Conservation (phyloP, 1,140 invertebrate genomes). For the Prorops nasuta region DNA sequence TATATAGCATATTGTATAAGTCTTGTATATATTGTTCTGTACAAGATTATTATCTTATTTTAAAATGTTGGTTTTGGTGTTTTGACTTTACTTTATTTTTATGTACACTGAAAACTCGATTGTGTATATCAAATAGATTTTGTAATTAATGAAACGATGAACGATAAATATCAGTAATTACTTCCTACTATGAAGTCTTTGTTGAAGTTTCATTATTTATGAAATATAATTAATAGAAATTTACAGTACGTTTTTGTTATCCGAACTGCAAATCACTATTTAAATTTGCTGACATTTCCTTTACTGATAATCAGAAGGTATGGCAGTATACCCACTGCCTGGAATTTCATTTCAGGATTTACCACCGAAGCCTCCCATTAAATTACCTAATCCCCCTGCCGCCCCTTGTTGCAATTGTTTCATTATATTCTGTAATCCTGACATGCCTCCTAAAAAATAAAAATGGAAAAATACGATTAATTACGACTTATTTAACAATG, state of each 20-base stretch:
- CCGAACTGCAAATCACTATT: neutral
- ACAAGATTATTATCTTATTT: too few relatives aligned
- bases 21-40: too few relatives aligned
- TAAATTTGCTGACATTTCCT: conserved; percentile 13
- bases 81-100: too few relatives aligned
- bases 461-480: conserved; percentile 15
- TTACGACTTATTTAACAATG: conserved; percentile 15
- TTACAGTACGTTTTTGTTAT: neutral
- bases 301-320: conserved; percentile 6
- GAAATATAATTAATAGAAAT: conserved; percentile 1
- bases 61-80: too few relatives aligned
- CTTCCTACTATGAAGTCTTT: too few relatives aligned
- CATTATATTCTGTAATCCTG: conserved; percentile 97
- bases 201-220: too few relatives aligned
- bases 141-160: too few relatives aligned
- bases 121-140: too few relatives aligned
- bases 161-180: too few relatives aligned
- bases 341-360: conserved; percentile 45
- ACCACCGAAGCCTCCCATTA: conserved; percentile 72
- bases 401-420: conserved; percentile 91
- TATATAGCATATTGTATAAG: too few relatives aligned
- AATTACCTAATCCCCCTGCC: conserved; percentile 71
- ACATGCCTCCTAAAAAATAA: conserved; percentile 80
- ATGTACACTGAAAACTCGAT: too few relatives aligned
- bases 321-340: conserved; percentile 15